Evolutionary conservation across 2,113 vertebrate species (phyloP).

Genomic region (Heterotilapia buettikoferi): DNA sequence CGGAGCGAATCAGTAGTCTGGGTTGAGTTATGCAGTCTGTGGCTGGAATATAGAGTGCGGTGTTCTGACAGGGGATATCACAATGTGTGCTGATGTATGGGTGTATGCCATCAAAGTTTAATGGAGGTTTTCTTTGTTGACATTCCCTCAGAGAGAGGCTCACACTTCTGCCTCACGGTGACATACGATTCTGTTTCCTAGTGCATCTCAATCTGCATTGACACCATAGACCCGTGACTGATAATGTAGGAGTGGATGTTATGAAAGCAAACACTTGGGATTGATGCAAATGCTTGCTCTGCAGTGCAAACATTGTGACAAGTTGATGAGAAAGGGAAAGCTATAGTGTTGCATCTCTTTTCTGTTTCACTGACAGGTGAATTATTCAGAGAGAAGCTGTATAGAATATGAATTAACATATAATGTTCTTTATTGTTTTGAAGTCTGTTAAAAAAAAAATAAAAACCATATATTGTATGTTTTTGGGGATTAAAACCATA

Average conservation of each 20-base stretch:
- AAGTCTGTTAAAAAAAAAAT: background rate
- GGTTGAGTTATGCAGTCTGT: constrained; percentile 7
- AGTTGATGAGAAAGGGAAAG: background rate
- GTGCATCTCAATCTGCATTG: background rate
- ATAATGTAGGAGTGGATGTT: background rate
- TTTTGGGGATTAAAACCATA: background rate
- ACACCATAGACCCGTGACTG: background rate
- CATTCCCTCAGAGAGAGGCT: background rate
- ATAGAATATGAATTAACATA: background rate
- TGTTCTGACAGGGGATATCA: constrained; percentile 16
- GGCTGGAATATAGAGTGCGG: constrained; percentile 33
- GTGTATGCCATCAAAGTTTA: constrained; percentile 42
- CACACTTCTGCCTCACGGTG: background rate
- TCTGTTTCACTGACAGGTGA: background rate
- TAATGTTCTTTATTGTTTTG: background rate
- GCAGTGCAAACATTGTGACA: constrained; percentile 17
- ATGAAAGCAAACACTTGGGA: constrained; percentile 4
- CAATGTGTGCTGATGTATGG: constrained; percentile 22
- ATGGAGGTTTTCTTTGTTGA: constrained; percentile 42
- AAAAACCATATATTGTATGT: background rate
- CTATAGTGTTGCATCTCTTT: background rate
- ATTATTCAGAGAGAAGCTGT: background rate
- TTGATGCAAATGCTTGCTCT: constrained; percentile 7
- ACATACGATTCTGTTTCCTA: background rate
- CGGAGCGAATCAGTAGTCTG: background rate